Evolutionary conservation across 2,113 vertebrate genomes (phyloP), one percentile per base, ranked within the genome.

Genomic region (Hippoglossus stenolepis): DNA sequence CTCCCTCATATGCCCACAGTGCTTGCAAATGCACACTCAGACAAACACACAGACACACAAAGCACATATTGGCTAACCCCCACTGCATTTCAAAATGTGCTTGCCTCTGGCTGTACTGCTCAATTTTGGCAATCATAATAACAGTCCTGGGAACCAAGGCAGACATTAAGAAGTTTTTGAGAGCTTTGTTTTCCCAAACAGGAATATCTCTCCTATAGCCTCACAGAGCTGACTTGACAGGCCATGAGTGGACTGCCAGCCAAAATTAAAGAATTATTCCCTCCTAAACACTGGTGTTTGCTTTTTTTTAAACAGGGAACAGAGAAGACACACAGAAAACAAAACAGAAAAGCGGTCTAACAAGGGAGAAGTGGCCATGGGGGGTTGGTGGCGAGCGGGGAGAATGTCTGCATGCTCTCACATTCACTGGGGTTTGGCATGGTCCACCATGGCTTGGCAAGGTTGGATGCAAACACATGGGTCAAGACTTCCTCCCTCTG

Each of bases 101-200:
- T 82, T 63, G 85, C 82, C 79, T 89, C 66, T 64, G 53, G 80
- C 87, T 79, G 62, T 84, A 45, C 79, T 84, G 75, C 77, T 70
- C 23, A 17, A 73, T 83, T 82, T 70, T 65, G 15, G 75, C 74
- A 87, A 91, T 85, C 79, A 82, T 87, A 83, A 92, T 87, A 79
- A 91, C 80, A 80, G 79, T 82, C 65, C 61, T 75, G 81, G 80
- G 83, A 86, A 84, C 75, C 77, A 91, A 91, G 79, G 74, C 87
- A 87, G 74, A 67, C 85, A 90, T 84, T 82, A 83, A 70, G 63
- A n/a, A n/a, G 61, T 62, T 88, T 90, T 82, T 85, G 71, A 85
- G 66, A 73, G 84, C 78, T 88, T 85, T 90, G 84, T 90, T 93
- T 90, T 91, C 71, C 71, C 62, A 89, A 90, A 90, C 83, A 80